Conservation (phyloP, 1,140 invertebrate genomes). For the Brachionus rotundiformis region DNA sequence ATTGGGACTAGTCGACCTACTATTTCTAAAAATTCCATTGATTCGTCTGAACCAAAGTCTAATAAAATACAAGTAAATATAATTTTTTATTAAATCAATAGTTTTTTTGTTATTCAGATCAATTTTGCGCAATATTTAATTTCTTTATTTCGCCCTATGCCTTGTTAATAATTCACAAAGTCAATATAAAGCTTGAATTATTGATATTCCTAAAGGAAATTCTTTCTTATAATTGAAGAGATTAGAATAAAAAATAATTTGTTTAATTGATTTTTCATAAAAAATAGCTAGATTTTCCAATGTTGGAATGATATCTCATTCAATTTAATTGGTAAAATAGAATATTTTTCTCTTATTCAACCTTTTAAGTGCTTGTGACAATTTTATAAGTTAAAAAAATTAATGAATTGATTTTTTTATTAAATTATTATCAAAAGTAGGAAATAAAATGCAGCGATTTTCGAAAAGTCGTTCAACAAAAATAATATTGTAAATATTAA, state of each 20-base stretch:
- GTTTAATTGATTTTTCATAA: background rate
- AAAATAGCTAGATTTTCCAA: background rate
- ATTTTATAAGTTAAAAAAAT: background rate
- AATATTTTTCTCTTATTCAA: too few relatives aligned
- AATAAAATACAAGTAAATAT: slow-evolving; percentile 38
- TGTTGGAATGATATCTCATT: background rate
- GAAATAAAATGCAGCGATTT: too few relatives aligned
- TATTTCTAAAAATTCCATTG: slow-evolving; percentile 6
- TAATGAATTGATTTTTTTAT: too few relatives aligned
- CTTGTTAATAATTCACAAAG: background rate
- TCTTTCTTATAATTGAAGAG: background rate
- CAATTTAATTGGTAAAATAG: background rate
- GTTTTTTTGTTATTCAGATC: background rate
- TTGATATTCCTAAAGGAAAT: background rate
- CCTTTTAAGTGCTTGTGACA: too few relatives aligned
- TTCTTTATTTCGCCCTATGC: background rate
- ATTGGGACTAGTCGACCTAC: background rate
- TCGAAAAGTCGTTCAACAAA: too few relatives aligned
- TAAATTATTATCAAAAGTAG: too few relatives aligned
- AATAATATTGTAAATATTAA: too few relatives aligned
- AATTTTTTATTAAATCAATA: background rate
- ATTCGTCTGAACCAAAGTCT: background rate
- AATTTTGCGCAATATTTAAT: background rate
- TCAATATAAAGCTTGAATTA: slow-evolving; percentile 4
- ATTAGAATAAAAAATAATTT: background rate